Conservation (phyloP, 1,140 invertebrate genomes). For the Ericerus pela region DNA sequence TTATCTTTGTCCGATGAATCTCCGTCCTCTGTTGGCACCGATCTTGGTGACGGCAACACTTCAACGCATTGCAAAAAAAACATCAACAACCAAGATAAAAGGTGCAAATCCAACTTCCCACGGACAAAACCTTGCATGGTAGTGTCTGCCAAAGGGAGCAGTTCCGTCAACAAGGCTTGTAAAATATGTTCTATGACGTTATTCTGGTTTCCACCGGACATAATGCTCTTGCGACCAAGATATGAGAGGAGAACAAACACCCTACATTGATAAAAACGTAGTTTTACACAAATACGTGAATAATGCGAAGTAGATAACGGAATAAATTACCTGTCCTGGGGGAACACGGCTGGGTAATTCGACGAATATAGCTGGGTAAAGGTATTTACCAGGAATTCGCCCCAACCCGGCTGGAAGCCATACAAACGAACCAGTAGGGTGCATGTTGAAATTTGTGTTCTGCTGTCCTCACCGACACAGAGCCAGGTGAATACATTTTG, state of each 20-base stretch:
- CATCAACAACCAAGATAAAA: slow-evolving; percentile 63
- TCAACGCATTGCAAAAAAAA: slow-evolving; percentile 44
- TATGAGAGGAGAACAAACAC: slow-evolving; percentile 75
- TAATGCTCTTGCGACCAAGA: slow-evolving; percentile 63
- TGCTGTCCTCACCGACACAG: slow-evolving; percentile 43
- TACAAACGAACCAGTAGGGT: slow-evolving; percentile 65
- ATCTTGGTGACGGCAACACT: background rate
- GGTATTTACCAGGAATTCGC: slow-evolving; percentile 66
- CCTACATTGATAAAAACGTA: slow-evolving; percentile 37
- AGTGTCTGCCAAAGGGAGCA: slow-evolving; percentile 33
- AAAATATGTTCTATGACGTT: slow-evolving; percentile 29
- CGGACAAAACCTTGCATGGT: slow-evolving; percentile 24
- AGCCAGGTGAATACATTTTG: slow-evolving; percentile 51
- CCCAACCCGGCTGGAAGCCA: slow-evolving; percentile 71
- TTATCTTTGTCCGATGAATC: background rate
- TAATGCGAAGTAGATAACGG: background rate
- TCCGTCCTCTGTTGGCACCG: background rate
- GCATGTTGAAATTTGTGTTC: slow-evolving; percentile 53
- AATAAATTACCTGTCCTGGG: slow-evolving; percentile 60
- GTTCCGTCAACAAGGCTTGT: slow-evolving; percentile 32
- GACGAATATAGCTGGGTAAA: slow-evolving; percentile 62
- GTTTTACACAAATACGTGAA: slow-evolving; percentile 7
- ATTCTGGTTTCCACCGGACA: slow-evolving; percentile 26
- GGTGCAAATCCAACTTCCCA: slow-evolving; percentile 40
- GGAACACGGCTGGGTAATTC: slow-evolving; percentile 58